Evolutionary conservation across 2,888 invertebrate species (phyloP).

Genomic region (Scaptomyza polygonia): DNA sequence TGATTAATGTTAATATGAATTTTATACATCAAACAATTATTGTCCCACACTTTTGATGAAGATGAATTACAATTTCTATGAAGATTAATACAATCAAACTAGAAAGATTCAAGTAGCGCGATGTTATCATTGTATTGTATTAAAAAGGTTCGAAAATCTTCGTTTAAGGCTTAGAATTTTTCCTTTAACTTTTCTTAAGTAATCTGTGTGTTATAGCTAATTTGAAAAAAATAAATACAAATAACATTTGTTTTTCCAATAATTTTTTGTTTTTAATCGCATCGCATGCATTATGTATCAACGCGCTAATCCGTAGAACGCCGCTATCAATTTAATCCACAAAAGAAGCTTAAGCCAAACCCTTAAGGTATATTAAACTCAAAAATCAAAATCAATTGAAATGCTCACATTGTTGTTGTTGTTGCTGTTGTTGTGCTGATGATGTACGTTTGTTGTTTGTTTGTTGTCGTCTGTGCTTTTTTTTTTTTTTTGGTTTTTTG

Average conservation of each 20-base stretch:
- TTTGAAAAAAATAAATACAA: too few species aligned
- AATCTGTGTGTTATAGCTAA: too few species aligned
- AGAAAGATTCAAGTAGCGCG: too few species aligned
- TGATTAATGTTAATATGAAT: background rate
- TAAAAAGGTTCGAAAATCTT: too few species aligned
- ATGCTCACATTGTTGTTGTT: conserved; percentile 9
- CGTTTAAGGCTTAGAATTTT: too few species aligned
- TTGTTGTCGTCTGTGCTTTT: conserved; percentile 30
- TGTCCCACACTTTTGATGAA: background rate
- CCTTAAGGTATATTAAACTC: background rate
- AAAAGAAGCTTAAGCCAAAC: background rate
- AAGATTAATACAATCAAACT: too few species aligned
- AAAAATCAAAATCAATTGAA: conserved; percentile 18
- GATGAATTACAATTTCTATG: background rate
- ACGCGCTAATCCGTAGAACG: conserved; percentile 12
- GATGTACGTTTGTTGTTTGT: conserved; percentile 3
- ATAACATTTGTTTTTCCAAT: too few species aligned
- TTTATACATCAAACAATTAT: background rate
- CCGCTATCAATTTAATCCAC: conserved; percentile 36
- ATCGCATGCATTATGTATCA: conserved; percentile 9
- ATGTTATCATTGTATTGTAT: too few species aligned
- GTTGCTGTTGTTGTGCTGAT: conserved; percentile 15
- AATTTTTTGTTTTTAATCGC: background rate
- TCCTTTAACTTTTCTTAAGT: too few species aligned
- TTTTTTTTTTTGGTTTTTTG: background rate